Conservation (phyloP, 2,797 vertebrate species). For the Danio jaintianensis region DNA sequence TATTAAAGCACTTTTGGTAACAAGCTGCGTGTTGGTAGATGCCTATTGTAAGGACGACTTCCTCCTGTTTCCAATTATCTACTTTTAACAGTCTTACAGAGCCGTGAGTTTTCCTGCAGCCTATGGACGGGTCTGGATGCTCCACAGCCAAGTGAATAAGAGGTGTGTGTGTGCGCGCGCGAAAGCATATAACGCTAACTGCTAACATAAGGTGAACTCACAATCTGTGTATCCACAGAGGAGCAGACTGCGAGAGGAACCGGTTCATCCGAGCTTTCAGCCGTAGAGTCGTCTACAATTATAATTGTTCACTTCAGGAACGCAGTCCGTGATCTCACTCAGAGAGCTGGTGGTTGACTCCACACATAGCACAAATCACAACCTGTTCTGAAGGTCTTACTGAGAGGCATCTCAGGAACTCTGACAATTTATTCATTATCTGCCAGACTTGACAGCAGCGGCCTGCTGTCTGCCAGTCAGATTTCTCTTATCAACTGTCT, state of each 20-base stretch:
- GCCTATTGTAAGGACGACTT: conserved; percentile 73
- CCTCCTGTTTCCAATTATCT: conserved; percentile 76
- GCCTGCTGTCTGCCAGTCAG: conserved; percentile 42
- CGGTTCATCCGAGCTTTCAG: conserved; percentile 33
- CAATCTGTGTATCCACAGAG: conserved; percentile 14
- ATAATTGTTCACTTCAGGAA: conserved; percentile 49
- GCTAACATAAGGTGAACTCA: conserved; percentile 8
- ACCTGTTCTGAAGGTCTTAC: conserved; percentile 57
- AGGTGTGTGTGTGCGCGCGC: conserved; percentile 35
- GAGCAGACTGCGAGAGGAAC: conserved; percentile 30
- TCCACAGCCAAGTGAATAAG: conserved; percentile 20
- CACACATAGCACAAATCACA: conserved; percentile 39
- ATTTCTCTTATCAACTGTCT: conserved; percentile 54
- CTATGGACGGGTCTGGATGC: conserved; percentile 36
- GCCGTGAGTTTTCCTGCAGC: conserved; percentile 45
- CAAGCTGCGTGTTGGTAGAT: conserved; percentile 74
- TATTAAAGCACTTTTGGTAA: conserved; percentile 79
- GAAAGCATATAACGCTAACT: conserved; percentile 2
- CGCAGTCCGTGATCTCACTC: conserved; percentile 49
- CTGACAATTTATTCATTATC: conserved; percentile 55
- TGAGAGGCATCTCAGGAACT: conserved; percentile 56
- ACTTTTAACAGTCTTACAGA: conserved; percentile 68
- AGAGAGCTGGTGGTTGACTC: conserved; percentile 48
- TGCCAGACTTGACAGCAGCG: conserved; percentile 50
- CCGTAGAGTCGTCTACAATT: not conserved